Evolutionary conservation across 1,140 invertebrate genomes (phyloP), one percentile per base, ranked within the genome.

Genomic region (Notospermus geniculatus): DNA sequence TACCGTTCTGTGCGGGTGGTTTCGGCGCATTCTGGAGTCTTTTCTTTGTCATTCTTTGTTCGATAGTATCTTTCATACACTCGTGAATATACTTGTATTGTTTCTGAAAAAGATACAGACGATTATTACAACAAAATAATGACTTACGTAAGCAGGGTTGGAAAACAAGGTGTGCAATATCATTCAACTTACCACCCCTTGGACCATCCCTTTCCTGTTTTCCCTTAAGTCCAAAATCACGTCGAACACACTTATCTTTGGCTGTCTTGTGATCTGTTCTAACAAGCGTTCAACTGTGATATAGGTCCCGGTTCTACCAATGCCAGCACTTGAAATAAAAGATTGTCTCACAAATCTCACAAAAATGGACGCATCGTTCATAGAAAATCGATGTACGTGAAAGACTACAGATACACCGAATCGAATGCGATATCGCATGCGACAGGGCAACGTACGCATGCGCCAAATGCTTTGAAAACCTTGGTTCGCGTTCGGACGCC

Each of bases 81-180:
- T 98, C 96, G 76, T 98, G 93, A 61, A 97, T 97, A 80, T 98
- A 98, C 54, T 97, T 92, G 77, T 98, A 98, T 78, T 98, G 96
- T 78, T 98, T 95, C 79, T 66, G 43, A 15, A 63, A 23, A 17
- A 22, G 41, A 61, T 65, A 50, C 11, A 4, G 59, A 1, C 19
- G 5, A 32, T 5, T 9, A 19, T 27, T 19, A 39, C 25, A 25
- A 23, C 28, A 17, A 2, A 4, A 13, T 53, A n/a, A n/a, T n/a
- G n/a, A n/a, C n/a, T n/a, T n/a, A n/a, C n/a, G 25, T n/a, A 28
- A 23, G 23, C 4, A 39, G 5, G 23, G 13, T 2, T 23, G n/a
- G 17, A 11, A 28, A 1, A 56, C 25, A 17, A 56, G 30, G 27
- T 22, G 19, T 9, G 2, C 22, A 4, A 13, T 30, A 1, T 2